Base-by-base conservation (phyloP, 2,797 vertebrate genomes). In the Syndactyla subalaris region DNA sequence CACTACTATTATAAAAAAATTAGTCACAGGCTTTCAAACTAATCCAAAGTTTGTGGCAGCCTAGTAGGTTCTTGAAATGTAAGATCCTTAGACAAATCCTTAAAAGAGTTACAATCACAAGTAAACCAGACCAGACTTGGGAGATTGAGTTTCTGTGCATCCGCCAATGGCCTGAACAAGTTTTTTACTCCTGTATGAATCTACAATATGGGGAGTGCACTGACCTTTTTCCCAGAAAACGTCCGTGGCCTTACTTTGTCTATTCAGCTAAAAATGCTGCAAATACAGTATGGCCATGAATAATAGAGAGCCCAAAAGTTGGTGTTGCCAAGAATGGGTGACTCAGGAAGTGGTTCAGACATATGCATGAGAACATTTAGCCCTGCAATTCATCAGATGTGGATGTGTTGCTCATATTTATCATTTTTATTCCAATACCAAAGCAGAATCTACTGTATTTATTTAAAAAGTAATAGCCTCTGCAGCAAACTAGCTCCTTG, bases 321-420 rank as follows among this genome's bases (percentile, higher is more conserved):
- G 71, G 82, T 92, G 52, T 57, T 95, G 95, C 94, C 93, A 97
- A 95, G 90, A 97, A 80, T 58, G 87, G 88, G 92, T 95, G 95
- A 95, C 87, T 96, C 92, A 92, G 93, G 95, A 96, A 93, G 82
- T 75, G 91, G 82, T 95, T 93, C 79, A 97, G 95, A 91, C 92
- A 91, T 93, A 96, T 91, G 68, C 91, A 91, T 94, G 57, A 89
- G 91, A 95, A 96, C 88, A 95, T 96, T 95, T 94, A 95, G 94
- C 66, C 58, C 79, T 68, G 70, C 76, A 94, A 81, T 96, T 95
- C 79, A 93, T 94, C 93, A 96, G 83, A 82, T 2, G 77, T 76
- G 54, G 61, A 94, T 83, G 72, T 2, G 13, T 76, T 94, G 45
- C 49, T 94, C 67, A 76, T 96, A 94, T 92, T 87, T 93, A 92